These are phyloP conservation scores for Ammodytes dubius DNA, from an alignment of 2,113 vertebrate species.

Conservation along the genomic window DNA sequence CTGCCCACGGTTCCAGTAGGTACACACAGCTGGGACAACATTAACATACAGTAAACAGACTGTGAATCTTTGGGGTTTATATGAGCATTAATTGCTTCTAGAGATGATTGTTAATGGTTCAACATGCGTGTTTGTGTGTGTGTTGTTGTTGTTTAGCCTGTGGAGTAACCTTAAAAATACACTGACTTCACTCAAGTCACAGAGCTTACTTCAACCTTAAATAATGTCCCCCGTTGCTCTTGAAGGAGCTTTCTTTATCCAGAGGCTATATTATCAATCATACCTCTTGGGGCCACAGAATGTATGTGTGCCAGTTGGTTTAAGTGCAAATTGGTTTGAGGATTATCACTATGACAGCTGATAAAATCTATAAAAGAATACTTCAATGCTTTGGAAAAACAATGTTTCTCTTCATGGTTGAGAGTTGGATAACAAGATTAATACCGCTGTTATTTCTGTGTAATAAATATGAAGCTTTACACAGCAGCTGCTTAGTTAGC, in stretches of 20 bases:
- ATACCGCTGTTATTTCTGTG: background rate
- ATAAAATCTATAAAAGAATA: background rate
- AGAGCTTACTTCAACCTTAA: too few relatives aligned
- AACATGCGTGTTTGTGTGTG: background rate
- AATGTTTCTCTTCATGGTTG: background rate
- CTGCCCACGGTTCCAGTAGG: constrained; percentile 70
- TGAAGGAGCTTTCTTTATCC: background rate
- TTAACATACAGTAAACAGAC: background rate
- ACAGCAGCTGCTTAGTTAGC: too few relatives aligned
- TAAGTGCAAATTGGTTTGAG: background rate
- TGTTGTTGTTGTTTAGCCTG: background rate
- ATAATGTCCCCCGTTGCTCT: background rate
- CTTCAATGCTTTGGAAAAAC: background rate
- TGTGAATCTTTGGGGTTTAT: background rate
- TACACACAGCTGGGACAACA: constrained; percentile 24
- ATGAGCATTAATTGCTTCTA: constrained; percentile 9
- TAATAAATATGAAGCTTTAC: background rate
- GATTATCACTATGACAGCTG: background rate
- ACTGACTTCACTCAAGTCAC: background rate
- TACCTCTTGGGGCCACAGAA: background rate
- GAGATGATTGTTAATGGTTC: background rate
- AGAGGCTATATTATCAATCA: background rate
- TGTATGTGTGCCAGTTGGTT: background rate
- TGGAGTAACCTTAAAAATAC: background rate
- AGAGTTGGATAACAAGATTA: background rate